phyloP scores from a whole-genome alignment of 2,113 vertebrate species.

The Notothenia rossii region DNA sequence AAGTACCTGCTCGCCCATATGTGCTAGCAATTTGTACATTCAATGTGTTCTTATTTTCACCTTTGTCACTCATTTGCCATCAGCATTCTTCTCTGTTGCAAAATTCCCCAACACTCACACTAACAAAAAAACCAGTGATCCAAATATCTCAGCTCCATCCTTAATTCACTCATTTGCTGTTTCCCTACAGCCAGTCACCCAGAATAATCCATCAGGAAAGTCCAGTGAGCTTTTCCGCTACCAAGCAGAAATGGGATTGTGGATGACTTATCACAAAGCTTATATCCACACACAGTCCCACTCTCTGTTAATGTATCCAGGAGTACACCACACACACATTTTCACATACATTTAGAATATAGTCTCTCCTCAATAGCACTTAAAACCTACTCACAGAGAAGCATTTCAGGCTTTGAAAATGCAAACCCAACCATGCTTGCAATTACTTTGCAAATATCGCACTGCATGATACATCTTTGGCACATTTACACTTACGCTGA shows the following conservation, averaged over 20 bases:
- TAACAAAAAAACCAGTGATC: slow-evolving; percentile 65
- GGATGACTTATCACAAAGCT: slow-evolving; percentile 76
- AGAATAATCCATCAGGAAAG: slow-evolving; percentile 79
- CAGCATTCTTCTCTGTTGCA: slow-evolving; percentile 27
- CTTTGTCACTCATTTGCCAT: slow-evolving; percentile 50
- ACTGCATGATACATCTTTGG: background rate
- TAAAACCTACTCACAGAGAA: slow-evolving; percentile 24
- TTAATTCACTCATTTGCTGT: slow-evolving; percentile 79
- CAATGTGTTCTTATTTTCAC: slow-evolving; percentile 44
- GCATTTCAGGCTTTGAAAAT: slow-evolving; percentile 21
- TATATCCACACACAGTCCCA: slow-evolving; percentile 47
- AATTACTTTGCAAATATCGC: background rate
- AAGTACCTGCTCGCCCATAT: background rate
- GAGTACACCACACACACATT: slow-evolving; percentile 5
- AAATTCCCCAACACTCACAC: background rate
- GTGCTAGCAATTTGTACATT: slow-evolving; percentile 21
- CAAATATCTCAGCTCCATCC: slow-evolving; percentile 64
- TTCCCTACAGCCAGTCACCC: slow-evolving; percentile 74
- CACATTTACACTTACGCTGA: background rate
- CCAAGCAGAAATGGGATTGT: slow-evolving; percentile 75
- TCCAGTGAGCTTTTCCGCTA: slow-evolving; percentile 76
- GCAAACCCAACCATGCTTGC: background rate
- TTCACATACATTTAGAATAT: background rate
- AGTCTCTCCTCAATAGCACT: slow-evolving; percentile 21
- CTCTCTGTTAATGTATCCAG: slow-evolving; percentile 41